These are phyloP conservation scores for Ariolimax columbianus DNA, from an alignment of 2,888 invertebrate species.

Conservation along the genomic window DNA sequence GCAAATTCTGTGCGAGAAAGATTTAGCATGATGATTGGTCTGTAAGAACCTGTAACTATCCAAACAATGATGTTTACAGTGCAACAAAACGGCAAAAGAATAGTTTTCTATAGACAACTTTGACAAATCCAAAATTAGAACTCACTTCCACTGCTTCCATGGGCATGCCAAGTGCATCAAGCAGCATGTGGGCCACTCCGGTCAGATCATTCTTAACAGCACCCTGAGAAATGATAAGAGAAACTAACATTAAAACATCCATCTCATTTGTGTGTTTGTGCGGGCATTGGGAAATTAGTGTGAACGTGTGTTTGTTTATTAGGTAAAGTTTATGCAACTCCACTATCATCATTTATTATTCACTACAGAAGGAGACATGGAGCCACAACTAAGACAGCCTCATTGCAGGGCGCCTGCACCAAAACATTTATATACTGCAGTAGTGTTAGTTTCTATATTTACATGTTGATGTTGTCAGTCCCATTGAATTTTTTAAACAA, in stretches of 20 bases:
- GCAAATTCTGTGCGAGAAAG: too few species aligned
- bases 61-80: background rate
- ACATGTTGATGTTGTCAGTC: too few species aligned
- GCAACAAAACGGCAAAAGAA: background rate
- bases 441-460: too few species aligned
- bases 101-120: background rate
- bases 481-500: too few species aligned
- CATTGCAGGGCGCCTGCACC: too few species aligned
- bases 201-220: constrained; percentile 80
- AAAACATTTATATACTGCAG: too few species aligned
- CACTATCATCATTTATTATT: background rate
- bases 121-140: background rate
- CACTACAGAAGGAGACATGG: too few species aligned
- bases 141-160: constrained; percentile 77
- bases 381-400: too few species aligned
- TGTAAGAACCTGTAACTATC: background rate
- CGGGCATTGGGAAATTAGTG: background rate
- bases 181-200: constrained; percentile 80
- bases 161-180: constrained; percentile 76
- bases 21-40: too few species aligned
- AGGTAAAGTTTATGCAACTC: background rate
- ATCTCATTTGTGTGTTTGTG: background rate
- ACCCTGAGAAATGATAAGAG: constrained; percentile 62
- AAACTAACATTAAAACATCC: background rate
- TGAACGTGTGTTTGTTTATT: background rate